phyloP scores from a whole-genome alignment of 2,797 vertebrate species.

The Chloroceryle inda region DNA sequence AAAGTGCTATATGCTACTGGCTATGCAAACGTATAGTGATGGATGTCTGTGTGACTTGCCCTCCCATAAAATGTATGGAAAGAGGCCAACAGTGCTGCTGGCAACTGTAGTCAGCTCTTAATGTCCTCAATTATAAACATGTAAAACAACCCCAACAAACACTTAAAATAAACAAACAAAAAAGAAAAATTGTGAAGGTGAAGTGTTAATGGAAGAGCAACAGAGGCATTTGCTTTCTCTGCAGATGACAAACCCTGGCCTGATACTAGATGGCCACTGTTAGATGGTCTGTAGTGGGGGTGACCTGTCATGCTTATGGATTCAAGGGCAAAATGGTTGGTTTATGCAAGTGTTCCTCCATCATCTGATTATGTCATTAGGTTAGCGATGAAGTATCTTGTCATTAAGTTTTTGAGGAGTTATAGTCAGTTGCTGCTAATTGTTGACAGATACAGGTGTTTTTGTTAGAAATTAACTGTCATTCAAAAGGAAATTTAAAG shows the following conservation, averaged over 20 bases:
- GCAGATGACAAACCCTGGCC: not conserved
- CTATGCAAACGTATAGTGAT: not conserved
- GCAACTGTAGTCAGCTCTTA: not conserved
- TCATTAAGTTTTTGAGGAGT: not conserved
- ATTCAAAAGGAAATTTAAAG: not conserved
- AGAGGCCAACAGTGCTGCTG: not conserved
- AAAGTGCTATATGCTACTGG: not conserved
- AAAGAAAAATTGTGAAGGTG: rapidly evolving
- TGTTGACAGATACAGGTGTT: not conserved
- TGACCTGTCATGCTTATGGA: rapidly evolving
- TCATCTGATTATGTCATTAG: not conserved
- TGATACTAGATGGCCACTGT: not conserved
- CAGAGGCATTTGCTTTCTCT: not conserved
- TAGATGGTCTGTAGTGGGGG: not conserved
- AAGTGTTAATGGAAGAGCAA: not conserved
- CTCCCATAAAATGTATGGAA: not conserved
- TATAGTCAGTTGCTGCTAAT: not conserved
- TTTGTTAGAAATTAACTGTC: not conserved
- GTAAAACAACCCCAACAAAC: not conserved
- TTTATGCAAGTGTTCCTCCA: not conserved
- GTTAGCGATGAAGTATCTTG: not conserved
- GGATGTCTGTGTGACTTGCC: not conserved
- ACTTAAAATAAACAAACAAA: not conserved
- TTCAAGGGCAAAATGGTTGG: not conserved
- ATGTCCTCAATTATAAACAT: rapidly evolving